Conservation (phyloP, 2,797 vertebrate species). For the Melanotaenia maccullochi region DNA sequence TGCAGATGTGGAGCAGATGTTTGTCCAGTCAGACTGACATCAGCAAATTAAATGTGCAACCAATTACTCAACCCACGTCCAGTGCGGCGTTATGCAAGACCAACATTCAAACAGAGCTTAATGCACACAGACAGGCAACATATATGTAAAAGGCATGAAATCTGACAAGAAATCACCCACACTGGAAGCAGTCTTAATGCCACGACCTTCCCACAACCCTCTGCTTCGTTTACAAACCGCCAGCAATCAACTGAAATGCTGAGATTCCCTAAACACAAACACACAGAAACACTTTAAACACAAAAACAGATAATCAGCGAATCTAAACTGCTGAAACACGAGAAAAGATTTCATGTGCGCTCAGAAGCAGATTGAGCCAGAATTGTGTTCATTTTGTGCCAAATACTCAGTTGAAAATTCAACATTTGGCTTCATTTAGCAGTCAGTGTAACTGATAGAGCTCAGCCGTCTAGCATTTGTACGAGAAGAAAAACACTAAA, state of each 20-base stretch:
- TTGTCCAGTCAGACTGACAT: conserved; percentile 24
- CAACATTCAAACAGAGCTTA: conserved; percentile 9
- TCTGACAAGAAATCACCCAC: conserved; percentile 7
- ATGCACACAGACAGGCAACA: conserved; percentile 2
- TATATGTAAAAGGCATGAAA: conserved; percentile 13
- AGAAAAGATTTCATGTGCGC: not conserved
- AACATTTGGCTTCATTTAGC: conserved; percentile 63
- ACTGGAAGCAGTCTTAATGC: conserved; percentile 12
- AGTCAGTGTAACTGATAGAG: conserved; percentile 21
- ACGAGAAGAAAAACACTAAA: not conserved
- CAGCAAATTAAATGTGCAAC: conserved; percentile 23
- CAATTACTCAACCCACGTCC: conserved; percentile 27
- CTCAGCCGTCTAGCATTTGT: conserved; percentile 10
- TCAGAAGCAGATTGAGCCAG: conserved; percentile 5
- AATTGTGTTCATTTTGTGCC: not conserved
- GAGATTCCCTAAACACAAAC: conserved; percentile 24
- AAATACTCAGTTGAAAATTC: not conserved
- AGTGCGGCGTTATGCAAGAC: conserved; percentile 1
- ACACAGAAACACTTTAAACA: conserved; percentile 5
- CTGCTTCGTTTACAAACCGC: conserved; percentile 18
- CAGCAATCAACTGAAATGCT: conserved; percentile 27
- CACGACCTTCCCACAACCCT: conserved; percentile 49
- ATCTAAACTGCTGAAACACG: conserved; percentile 13
- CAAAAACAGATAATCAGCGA: conserved; percentile 1
- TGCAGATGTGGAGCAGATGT: conserved; percentile 38